Percentiles rank a stretch among this genome's conserved stretches.
These are phyloP conservation scores for Ichneumoninae sp. DNA, from an alignment of 2,888 invertebrate genomes.

Conservation along the genomic window DNA sequence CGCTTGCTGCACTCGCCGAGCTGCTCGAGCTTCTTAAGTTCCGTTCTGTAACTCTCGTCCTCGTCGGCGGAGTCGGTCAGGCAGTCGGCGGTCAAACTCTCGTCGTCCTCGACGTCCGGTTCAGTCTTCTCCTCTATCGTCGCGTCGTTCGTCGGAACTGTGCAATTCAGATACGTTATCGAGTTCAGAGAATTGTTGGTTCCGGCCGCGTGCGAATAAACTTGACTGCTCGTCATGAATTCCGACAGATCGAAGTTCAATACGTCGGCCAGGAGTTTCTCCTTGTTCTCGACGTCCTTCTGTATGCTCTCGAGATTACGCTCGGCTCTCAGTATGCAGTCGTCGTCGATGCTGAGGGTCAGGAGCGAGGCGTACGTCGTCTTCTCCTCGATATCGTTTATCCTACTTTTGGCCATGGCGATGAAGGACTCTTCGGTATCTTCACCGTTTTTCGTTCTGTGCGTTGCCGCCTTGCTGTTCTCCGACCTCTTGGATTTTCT, in stretches of 20 bases:
- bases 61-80: constrained; percentile 75
- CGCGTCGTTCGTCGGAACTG: constrained; percentile 54
- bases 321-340: constrained; percentile 72
- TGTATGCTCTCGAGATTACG: constrained; percentile 86
- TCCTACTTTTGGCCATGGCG: constrained; percentile 49
- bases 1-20: constrained; percentile 80
- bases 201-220: constrained; percentile 67
- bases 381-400: constrained; percentile 69
- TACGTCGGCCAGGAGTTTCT: constrained; percentile 89
- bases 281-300: constrained; percentile 90
- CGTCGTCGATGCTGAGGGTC: constrained; percentile 76
- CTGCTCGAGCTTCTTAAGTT: constrained; percentile 78
- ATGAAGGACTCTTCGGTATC: constrained; percentile 58
- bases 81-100: constrained; percentile 43
- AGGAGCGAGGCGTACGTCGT: constrained; percentile 76
- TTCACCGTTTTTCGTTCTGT: constrained; percentile 50
- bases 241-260: constrained; percentile 86
- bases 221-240: constrained; percentile 77
- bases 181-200: constrained; percentile 71
- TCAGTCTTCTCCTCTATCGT: constrained; percentile 8
- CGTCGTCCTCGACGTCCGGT: constrained; percentile 26
- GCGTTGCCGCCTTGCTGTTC: constrained; percentile 54
- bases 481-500: constrained; percentile 79
- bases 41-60: constrained; percentile 81
- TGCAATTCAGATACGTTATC: constrained; percentile 71